Evolutionary conservation across 1,140 invertebrate genomes (phyloP).

Genomic region (Samia ricini): DNA sequence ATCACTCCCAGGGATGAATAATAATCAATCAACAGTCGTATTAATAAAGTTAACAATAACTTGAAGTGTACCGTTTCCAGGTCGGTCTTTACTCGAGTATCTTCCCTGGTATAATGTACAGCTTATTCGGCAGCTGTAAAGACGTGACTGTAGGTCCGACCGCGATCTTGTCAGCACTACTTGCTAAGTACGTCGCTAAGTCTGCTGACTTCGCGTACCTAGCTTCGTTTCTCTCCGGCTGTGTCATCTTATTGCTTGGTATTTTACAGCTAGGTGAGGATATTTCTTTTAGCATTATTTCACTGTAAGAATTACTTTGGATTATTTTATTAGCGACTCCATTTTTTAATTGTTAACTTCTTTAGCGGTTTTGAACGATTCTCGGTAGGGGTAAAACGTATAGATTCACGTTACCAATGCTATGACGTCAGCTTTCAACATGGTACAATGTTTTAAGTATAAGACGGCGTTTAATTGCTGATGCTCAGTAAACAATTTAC

Average conservation of each 20-base stretch:
- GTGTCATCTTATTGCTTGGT: conserved; percentile 87
- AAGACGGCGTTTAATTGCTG: too few relatives aligned
- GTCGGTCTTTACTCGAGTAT: conserved; percentile 93
- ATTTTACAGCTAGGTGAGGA: conserved; percentile 88
- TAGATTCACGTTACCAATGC: too few relatives aligned
- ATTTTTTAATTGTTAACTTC: too few relatives aligned
- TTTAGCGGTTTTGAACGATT: too few relatives aligned
- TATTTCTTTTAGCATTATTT: neutral
- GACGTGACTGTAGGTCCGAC: conserved; percentile 92
- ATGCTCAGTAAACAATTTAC: too few relatives aligned
- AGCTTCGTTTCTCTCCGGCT: conserved; percentile 88
- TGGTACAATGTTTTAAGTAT: too few relatives aligned
- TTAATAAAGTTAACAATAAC: too few relatives aligned
- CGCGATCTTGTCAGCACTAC: conserved; percentile 87
- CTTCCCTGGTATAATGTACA: conserved; percentile 92
- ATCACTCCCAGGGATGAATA: too few relatives aligned
- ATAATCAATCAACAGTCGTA: too few relatives aligned
- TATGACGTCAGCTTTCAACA: too few relatives aligned
- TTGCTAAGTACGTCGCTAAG: conserved; percentile 83
- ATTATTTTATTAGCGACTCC: neutral
- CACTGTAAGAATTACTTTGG: neutral
- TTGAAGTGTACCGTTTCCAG: conserved; percentile 52
- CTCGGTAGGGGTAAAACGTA: too few relatives aligned
- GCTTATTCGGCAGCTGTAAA: conserved; percentile 91
- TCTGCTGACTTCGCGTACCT: conserved; percentile 88